Percentiles rank a stretch among this genome's conserved stretches.
Conservation (phyloP, 2,888 invertebrate species). For the Drosophila antonietae region DNA sequence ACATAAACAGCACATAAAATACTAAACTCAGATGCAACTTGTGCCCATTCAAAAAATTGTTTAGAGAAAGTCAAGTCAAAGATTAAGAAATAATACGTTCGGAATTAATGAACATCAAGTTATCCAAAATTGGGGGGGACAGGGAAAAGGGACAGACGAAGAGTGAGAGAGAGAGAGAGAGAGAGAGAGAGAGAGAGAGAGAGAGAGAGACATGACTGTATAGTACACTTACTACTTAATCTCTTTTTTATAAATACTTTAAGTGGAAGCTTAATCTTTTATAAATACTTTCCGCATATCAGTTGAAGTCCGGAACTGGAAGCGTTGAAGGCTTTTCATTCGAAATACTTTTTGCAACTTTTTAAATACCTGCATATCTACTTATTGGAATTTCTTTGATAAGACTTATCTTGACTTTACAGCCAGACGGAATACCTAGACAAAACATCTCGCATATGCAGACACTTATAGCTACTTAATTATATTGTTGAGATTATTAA, state of each 20-base stretch:
- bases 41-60: slow-evolving; percentile 37
- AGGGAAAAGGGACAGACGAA: neutral
- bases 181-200: too few species aligned
- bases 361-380: neutral
- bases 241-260: neutral
- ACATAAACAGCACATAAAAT: slow-evolving; percentile 70
- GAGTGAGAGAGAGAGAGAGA: too few species aligned
- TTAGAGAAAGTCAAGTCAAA: slow-evolving; percentile 48
- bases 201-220: neutral
- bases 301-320: slow-evolving; percentile 11
- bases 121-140: neutral
- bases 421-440: neutral
- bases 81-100: slow-evolving; percentile 2
- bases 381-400: slow-evolving; percentile 1
- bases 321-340: slow-evolving; percentile 5
- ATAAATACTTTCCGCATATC: slow-evolving; percentile 1
- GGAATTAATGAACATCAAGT: neutral
- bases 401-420: neutral
- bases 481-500: neutral
- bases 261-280: slow-evolving; percentile 15
- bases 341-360: neutral
- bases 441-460: neutral
- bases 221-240: neutral
- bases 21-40: slow-evolving; percentile 19
- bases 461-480: neutral